These are phyloP conservation scores for Eupsilia transversa DNA, from an alignment of 2,888 invertebrate genomes.

Conservation along the genomic window DNA sequence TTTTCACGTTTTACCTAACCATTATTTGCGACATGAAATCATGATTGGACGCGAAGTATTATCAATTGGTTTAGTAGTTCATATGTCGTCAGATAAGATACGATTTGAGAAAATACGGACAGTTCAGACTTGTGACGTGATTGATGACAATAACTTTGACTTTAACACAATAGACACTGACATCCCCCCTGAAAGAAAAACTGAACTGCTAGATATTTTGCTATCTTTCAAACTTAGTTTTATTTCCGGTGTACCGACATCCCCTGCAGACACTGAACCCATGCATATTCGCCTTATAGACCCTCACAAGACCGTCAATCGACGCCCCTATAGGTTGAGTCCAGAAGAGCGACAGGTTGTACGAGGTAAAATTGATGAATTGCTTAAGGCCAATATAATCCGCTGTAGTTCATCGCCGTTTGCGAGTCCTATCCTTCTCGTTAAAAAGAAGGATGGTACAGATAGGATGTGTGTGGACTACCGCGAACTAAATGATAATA, in stretches of 20 bases:
- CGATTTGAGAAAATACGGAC: background rate
- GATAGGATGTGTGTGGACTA: too few relatives aligned
- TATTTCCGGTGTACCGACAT: conserved; percentile 1
- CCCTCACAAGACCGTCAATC: too few relatives aligned
- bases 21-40: conserved; percentile 1
- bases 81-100: background rate
- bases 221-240: background rate
- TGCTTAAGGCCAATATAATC: conserved; percentile 14
- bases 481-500: background rate
- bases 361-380: conserved; percentile 11
- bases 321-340: too few relatives aligned
- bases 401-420: background rate
- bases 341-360: background rate
- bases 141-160: background rate
- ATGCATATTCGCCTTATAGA: too few relatives aligned
- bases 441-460: too few relatives aligned
- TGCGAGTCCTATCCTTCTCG: too few relatives aligned
- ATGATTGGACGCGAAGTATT: conserved; percentile 24
- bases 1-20: conserved; percentile 20
- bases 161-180: conserved; percentile 16
- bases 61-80: conserved; percentile 19
- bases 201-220: conserved; percentile 5
- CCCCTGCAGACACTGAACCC: conserved; percentile 1
- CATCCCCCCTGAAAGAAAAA: background rate
- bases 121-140: conserved; percentile 11